Conservation (phyloP, 1,140 invertebrate genomes). For the Triops longicaudatus region DNA sequence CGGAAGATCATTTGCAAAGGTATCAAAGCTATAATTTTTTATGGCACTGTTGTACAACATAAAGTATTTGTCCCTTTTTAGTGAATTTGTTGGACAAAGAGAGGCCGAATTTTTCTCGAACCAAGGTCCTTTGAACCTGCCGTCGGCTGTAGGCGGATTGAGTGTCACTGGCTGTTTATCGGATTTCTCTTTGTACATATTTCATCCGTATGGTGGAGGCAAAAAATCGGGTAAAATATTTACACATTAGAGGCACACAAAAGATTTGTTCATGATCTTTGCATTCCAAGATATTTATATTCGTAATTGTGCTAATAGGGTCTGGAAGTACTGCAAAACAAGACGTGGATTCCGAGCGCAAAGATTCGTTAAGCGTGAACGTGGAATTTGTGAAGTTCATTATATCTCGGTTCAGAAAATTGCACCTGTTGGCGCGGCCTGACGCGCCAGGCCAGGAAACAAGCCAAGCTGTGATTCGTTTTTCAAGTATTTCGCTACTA, state of each 20-base stretch:
- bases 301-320: background rate
- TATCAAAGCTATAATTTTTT: too few species aligned
- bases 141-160: constrained; percentile 68
- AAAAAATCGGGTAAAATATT: constrained; percentile 57
- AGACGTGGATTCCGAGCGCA: constrained; percentile 70
- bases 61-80: background rate
- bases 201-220: constrained; percentile 89
- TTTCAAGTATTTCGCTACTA: constrained; percentile 64
- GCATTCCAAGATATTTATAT: constrained; percentile 16
- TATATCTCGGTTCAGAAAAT: constrained; percentile 74
- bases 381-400: constrained; percentile 96
- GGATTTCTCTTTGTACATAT: constrained; percentile 95
- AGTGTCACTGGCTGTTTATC: constrained; percentile 90
- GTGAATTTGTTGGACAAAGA: constrained; percentile 19
- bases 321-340: constrained; percentile 44
- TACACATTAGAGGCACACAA: too few species aligned
- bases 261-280: too few species aligned
- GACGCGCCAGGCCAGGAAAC: constrained; percentile 33
- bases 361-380: constrained; percentile 91
- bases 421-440: constrained; percentile 55
- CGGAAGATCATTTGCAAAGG: constrained; percentile 52
- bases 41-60: too few species aligned
- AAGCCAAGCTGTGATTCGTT: constrained; percentile 71
- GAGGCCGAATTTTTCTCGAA: constrained; percentile 27
- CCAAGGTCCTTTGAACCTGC: constrained; percentile 32